Evolutionary conservation across 2,888 invertebrate genomes (phyloP).

Genomic region (Deilephila elpenor): DNA sequence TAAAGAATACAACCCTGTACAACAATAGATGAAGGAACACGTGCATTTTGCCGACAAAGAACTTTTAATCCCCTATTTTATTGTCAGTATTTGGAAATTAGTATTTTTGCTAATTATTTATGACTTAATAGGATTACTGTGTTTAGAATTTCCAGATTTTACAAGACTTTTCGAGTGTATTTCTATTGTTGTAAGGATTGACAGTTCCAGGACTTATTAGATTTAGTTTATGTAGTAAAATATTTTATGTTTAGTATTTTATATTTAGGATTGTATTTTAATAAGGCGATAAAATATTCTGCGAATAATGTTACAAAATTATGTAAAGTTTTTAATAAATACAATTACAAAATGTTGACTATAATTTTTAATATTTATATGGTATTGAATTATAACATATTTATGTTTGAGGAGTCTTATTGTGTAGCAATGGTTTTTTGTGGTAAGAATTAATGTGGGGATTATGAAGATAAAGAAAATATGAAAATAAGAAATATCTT

Average conservation of each 20-base stretch:
- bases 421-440: no score
- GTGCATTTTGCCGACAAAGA: constrained; percentile 20
- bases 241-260: no score
- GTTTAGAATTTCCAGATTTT: neutral
- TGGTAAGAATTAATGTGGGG: no score
- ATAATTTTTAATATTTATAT: no score
- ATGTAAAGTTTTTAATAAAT: no score
- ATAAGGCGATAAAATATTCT: no score
- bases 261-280: no score
- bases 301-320: no score
- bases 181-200: neutral
- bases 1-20: neutral
- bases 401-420: no score
- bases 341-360: no score
- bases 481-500: neutral
- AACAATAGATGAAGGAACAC: neutral
- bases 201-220: neutral
- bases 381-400: no score
- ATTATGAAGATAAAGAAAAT: no score
- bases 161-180: neutral
- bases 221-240: neutral
- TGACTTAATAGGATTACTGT: constrained; percentile 1
- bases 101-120: constrained; percentile 15
- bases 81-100: constrained; percentile 2
- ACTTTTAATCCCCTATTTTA: neutral